phyloP scores from a whole-genome alignment of 2,888 invertebrate species.

The Nematopogon swammerdamellus region DNA sequence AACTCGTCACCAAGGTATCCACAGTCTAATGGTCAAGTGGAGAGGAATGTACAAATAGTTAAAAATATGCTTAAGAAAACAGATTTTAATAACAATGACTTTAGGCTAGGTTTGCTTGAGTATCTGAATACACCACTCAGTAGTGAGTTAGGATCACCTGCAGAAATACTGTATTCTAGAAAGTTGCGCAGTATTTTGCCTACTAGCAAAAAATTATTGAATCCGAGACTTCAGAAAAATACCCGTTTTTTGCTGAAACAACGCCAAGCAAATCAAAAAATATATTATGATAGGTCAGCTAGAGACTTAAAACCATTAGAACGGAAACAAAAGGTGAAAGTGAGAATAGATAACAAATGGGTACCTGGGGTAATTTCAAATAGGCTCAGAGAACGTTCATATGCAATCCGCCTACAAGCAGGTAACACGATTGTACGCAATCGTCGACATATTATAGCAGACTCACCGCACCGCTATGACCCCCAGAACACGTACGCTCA shows the following conservation, averaged over 20 bases:
- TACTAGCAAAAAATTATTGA: background rate
- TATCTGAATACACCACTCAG: constrained; percentile 6
- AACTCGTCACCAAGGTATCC: constrained; percentile 12
- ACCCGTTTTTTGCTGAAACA: background rate
- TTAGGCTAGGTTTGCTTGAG: constrained; percentile 6
- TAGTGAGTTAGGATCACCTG: constrained; percentile 3
- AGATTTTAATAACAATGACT: constrained; percentile 3
- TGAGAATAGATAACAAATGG: background rate
- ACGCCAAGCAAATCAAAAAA: background rate
- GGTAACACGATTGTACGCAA: no score
- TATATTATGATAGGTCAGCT: constrained; percentile 3
- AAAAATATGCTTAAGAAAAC: constrained; percentile 8
- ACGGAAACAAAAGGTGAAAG: constrained; percentile 4
- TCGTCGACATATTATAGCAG: background rate
- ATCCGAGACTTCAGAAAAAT: constrained; percentile 3
- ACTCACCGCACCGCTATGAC: background rate
- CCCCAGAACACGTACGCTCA: background rate
- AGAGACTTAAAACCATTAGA: constrained; percentile 1
- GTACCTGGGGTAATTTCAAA: background rate
- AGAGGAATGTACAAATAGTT: constrained; percentile 12
- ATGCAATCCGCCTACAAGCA: background rate
- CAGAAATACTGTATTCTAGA: constrained; percentile 4
- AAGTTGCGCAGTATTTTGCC: constrained; percentile 6
- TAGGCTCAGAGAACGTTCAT: background rate
- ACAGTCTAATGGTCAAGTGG: constrained; percentile 12